Evolutionary conservation across 2,797 vertebrate genomes (phyloP).

Genomic region (Bradypodion pumilum): DNA sequence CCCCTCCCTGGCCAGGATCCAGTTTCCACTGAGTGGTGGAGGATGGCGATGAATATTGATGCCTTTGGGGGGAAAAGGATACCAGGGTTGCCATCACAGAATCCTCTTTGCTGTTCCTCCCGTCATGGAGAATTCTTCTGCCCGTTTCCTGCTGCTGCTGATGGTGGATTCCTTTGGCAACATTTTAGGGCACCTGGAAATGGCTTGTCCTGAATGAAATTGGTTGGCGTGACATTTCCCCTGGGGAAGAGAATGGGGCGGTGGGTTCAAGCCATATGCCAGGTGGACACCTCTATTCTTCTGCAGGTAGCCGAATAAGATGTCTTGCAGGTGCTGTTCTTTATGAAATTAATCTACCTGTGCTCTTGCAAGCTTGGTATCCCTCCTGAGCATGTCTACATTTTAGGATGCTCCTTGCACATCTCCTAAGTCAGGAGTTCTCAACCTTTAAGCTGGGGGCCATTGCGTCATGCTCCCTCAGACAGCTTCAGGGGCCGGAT

Average conservation of each 20-base stretch:
- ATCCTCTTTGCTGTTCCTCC: conserved; percentile 33
- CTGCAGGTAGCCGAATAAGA: no score
- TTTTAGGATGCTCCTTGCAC: no score
- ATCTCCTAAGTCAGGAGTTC: no score
- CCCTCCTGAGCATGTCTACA: no score
- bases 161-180: conserved; percentile 40
- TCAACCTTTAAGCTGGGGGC: no score
- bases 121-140: background rate
- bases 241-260: no score
- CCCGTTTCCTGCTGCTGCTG: background rate
- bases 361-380: no score
- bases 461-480: no score
- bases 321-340: background rate
- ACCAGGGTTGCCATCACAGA: conserved; percentile 32
- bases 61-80: conserved; percentile 26
- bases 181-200: background rate
- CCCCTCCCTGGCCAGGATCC: conserved; percentile 51
- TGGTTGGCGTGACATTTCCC: no score
- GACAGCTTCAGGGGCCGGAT: no score
- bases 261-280: conserved; percentile 2
- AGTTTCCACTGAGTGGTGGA: conserved; percentile 35
- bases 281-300: background rate
- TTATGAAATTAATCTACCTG: background rate
- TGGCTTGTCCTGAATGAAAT: background rate
- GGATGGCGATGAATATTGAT: conserved; percentile 41